Evolutionary conservation across 1,140 invertebrate genomes (phyloP).

Genomic region (Myzus persicae): DNA sequence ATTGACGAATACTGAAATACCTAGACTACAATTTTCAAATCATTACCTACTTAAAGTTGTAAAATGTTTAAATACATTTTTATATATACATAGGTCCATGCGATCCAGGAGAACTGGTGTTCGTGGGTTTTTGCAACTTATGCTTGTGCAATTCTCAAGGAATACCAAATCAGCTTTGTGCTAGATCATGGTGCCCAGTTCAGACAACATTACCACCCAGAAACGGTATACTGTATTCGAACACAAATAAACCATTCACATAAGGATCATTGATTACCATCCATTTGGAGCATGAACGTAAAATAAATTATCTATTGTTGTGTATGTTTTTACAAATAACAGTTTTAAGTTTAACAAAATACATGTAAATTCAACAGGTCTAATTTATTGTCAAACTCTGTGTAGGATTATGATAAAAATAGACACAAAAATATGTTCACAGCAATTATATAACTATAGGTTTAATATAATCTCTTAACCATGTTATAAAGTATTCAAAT

Average conservation of each 20-base stretch:
- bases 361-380: not conserved
- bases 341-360: not conserved
- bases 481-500: conserved; percentile 29
- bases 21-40: too few relatives aligned
- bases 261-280: not conserved
- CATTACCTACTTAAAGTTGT: not conserved
- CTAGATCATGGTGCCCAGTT: conserved; percentile 49
- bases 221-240: not conserved
- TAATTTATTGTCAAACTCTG: conserved; percentile 40
- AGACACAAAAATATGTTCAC: conserved; percentile 28
- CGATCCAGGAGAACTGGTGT: conserved; percentile 44
- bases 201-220: not conserved
- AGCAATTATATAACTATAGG: not conserved
- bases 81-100: conserved; percentile 17
- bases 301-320: not conserved
- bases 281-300: not conserved
- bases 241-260: not conserved
- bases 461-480: conserved; percentile 28
- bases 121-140: conserved; percentile 50
- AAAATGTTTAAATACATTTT: not conserved
- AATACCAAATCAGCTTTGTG: conserved; percentile 39
- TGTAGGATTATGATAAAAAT: conserved; percentile 24
- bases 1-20: not conserved
- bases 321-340: not conserved
- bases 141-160: conserved; percentile 41